Evolutionary conservation across 1,140 invertebrate genomes (phyloP), one percentile per base, ranked within the genome.

Genomic region (Gryon sp.): DNA sequence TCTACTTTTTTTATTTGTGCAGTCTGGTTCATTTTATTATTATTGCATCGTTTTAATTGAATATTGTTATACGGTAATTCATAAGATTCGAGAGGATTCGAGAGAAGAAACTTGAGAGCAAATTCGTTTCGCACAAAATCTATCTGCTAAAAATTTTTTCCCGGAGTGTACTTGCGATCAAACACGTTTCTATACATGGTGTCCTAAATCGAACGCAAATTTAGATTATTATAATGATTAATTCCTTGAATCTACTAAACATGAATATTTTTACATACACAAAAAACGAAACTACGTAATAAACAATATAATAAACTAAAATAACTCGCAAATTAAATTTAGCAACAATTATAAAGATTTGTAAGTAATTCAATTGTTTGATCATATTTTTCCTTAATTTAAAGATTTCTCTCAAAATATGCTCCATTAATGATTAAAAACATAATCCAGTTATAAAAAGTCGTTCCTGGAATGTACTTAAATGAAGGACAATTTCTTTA

Each of bases 171-270:
- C 57, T 9, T 50, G 20, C 40, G 59, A 73, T 73, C 52, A 65
- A 73, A 59, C 59, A 65, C 59, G 69, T 73, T 73, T 65, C 57
- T 73, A 73, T 65, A 73, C 41, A 65, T 7, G 52, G 69, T 73
- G 69, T 65, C 69, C 52, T 2, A 57, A 73, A 63, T 50, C 20
- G 22, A 70, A 40, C 14, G 12, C 18, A 38, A 34, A 28, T 36
- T n/a, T 59, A 41, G 22, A 26, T 57, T 26, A n/a, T n/a, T n/a
- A n/a, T n/a, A n/a, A n/a, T n/a, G n/a, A n/a, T n/a, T n/a, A n/a
- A n/a, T n/a, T n/a, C n/a, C n/a, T n/a, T n/a, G n/a, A n/a, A n/a
- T n/a, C n/a, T n/a, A 32, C 9, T 9, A 28, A 36, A 41, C 4
- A 38, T 36, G 7, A 22, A 30, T 24, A 11, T 34, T 8, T 9